Base-by-base conservation (phyloP, 2,888 invertebrate genomes). In the Trichogramma dendrolimi region DNA sequence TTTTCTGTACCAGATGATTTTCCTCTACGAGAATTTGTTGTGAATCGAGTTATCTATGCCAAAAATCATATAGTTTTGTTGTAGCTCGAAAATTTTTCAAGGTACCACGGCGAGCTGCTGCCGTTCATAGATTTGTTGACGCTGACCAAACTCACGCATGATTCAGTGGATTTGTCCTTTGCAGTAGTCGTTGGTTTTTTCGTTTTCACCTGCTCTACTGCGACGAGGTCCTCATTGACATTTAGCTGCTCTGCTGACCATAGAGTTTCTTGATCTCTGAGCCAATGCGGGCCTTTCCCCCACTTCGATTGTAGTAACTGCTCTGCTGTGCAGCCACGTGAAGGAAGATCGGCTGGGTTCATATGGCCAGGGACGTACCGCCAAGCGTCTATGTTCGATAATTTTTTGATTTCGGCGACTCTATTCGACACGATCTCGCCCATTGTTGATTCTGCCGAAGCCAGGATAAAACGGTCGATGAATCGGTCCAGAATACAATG, bases 401-500 rank as follows among this genome's bases (percentile, higher is more conserved):
- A 39, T 10, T 38, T 11, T 51, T 39, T 43, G 41, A 75, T 74
- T 61, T 74, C 73, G 60, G 66, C 52, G 0, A 72, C 67, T 47
- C 71, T 46, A 59, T 76, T 75, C 43, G 58, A 58, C 1, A 72
- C 71, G 64, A 74, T 7, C 64, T 67, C 3, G 56, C 63, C 71
- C 71, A 74, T 39, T 65, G 65, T 46, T 69, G 71, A 10, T 59
- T 58, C n/a, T 65, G 42, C 41, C 56, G 47, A 6, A 75, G 69
- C 71, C 73, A 75, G 4, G 70, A 57, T 4, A 73, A 40, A 0
- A 69, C 72, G 0, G 69, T 71, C 2, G 68, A 64, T 0, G 72
- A 73, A 60, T 74, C 74, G 11, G 63, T 69, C 72, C 72, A 75
- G 61, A 64, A 71, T 2, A 50, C 62, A 7, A 60, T 52, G 8